phyloP scores from a whole-genome alignment of 2,113 vertebrate species.

The Mus spicilegus region DNA sequence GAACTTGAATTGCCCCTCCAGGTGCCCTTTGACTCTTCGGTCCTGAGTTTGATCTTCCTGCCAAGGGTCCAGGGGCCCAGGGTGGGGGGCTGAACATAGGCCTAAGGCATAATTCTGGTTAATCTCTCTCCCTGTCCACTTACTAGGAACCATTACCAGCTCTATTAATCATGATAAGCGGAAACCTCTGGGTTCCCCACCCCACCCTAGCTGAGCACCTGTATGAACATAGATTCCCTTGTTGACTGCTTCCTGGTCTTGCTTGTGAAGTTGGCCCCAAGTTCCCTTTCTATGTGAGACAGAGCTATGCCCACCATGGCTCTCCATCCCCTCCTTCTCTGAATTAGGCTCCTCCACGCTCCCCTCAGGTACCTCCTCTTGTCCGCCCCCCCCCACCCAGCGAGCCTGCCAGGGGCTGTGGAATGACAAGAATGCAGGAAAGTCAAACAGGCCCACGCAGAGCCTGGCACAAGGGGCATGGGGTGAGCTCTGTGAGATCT shows the following conservation, averaged over 20 bases:
- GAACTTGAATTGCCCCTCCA: slow-evolving; percentile 6
- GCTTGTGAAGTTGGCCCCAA: neutral
- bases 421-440: slow-evolving; percentile 75
- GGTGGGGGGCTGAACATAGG: neutral
- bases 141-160: slow-evolving; percentile 41
- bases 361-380: neutral
- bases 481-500: neutral
- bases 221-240: neutral
- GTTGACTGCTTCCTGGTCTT: neutral
- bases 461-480: slow-evolving; percentile 79
- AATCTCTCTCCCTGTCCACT: slow-evolving; percentile 1
- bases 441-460: slow-evolving; percentile 42
- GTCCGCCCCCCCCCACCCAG: neutral
- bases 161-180: slow-evolving; percentile 25
- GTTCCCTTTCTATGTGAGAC: too few species aligned
- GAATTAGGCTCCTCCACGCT: neutral
- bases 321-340: too few species aligned
- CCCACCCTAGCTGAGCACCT: slow-evolving; percentile 4
- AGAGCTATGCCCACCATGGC: neutral
- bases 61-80: neutral
- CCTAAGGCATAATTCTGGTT: neutral
- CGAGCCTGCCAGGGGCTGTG: slow-evolving; percentile 6
- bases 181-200: neutral
- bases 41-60: slow-evolving; percentile 53
- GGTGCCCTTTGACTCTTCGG: slow-evolving; percentile 61